Conservation (phyloP, 2,113 vertebrate species). For the Carollia perspicillata region DNA sequence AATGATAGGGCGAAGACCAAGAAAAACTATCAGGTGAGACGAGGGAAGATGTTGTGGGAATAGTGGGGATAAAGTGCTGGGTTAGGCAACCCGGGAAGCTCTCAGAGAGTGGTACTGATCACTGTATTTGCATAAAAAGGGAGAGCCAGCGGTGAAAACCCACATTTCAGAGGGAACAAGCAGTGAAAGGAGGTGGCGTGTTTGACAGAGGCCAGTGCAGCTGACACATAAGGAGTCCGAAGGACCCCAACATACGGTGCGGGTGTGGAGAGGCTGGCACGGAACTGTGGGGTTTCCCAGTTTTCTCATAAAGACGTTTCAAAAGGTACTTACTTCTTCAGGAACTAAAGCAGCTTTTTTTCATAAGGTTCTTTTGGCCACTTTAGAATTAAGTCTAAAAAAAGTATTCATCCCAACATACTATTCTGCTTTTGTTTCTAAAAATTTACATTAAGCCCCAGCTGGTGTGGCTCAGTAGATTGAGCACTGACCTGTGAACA, state of each 20-base stretch:
- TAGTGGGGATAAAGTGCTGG: too few species aligned
- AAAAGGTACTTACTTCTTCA: neutral
- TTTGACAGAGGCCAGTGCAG: neutral
- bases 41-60: neutral
- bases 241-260: neutral
- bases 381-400: conserved; percentile 25
- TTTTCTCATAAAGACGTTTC: neutral
- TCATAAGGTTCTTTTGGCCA: neutral
- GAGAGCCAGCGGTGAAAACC: neutral
- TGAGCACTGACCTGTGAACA: too few species aligned
- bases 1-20: neutral
- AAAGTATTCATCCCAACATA: neutral
- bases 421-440: conserved; percentile 38
- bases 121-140: neutral
- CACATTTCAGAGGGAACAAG: neutral
- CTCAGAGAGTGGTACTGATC: neutral
- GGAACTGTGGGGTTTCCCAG: neutral
- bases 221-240: neutral
- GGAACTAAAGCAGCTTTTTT: neutral
- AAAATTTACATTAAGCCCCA: neutral
- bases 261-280: neutral
- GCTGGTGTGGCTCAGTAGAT: too few species aligned
- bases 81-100: neutral
- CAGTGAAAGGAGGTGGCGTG: neutral
- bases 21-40: neutral